These are phyloP conservation scores for Hyperopisus bebe DNA, from an alignment of 2,113 vertebrate species.

Conservation along the genomic window DNA sequence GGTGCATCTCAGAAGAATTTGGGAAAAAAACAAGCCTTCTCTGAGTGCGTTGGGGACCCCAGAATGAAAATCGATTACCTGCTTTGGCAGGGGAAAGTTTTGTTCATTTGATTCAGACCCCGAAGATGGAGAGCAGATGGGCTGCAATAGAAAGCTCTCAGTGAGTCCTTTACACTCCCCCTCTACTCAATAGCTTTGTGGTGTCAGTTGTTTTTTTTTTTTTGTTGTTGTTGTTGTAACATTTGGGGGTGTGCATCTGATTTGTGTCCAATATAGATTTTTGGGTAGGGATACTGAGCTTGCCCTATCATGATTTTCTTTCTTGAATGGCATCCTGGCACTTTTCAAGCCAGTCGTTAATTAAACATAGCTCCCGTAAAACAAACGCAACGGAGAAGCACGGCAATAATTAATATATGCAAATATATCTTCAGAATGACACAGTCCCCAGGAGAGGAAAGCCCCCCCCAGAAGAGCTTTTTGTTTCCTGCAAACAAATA, in stretches of 20 bases:
- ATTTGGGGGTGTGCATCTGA: background rate
- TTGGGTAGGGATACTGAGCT: background rate
- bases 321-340: background rate
- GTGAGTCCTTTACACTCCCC: background rate
- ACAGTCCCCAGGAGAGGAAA: background rate
- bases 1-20: background rate
- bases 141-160: background rate
- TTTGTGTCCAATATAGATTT: background rate
- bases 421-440: background rate
- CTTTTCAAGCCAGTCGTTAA: background rate
- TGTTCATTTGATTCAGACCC: background rate
- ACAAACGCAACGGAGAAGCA: background rate
- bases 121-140: background rate
- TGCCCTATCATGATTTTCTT: background rate
- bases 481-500: background rate
- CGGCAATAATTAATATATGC: background rate
- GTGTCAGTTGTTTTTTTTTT: background rate
- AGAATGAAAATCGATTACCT: background rate
- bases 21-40: background rate
- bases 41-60: background rate
- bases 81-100: background rate
- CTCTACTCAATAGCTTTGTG: background rate
- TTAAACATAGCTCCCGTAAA: background rate
- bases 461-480: background rate
- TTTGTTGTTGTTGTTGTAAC: background rate